Evolutionary conservation across 2,888 invertebrate genomes (phyloP).

Genomic region (Campoplex capitator): DNA sequence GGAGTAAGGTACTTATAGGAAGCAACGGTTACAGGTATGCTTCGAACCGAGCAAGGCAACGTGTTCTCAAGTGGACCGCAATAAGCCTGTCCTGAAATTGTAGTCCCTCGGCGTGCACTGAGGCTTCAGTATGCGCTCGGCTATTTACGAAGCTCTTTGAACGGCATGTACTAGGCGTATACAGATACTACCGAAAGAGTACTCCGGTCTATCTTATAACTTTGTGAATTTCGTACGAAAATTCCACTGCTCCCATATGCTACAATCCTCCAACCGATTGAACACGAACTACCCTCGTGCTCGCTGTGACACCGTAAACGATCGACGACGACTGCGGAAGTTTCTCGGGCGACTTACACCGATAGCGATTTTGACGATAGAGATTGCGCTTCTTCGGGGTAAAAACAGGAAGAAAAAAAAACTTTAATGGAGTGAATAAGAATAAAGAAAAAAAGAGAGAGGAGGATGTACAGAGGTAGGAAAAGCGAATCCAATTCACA

Average conservation of each 20-base stretch:
- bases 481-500: background rate
- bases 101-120: constrained; percentile 34
- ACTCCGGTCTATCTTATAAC: constrained; percentile 51
- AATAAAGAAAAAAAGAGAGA: background rate
- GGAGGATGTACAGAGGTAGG: background rate
- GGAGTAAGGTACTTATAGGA: constrained; percentile 6
- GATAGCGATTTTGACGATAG: constrained; percentile 53
- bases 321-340: constrained; percentile 43
- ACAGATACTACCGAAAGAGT: constrained; percentile 26
- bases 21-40: background rate
- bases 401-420: constrained; percentile 9
- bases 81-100: constrained; percentile 62
- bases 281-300: constrained; percentile 32
- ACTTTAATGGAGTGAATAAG: constrained; percentile 16
- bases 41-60: background rate
- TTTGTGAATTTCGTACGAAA: constrained; percentile 43
- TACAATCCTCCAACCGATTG: constrained; percentile 53
- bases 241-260: constrained; percentile 10
- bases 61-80: constrained; percentile 47
- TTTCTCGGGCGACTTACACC: constrained; percentile 30
- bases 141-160: constrained; percentile 65
- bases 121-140: constrained; percentile 15
- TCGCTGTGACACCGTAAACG: constrained; percentile 19
- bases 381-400: constrained; percentile 9
- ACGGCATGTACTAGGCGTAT: constrained; percentile 50